Conservation (phyloP, 2,113 vertebrate species). For the Eudorcas thomsonii region DNA sequence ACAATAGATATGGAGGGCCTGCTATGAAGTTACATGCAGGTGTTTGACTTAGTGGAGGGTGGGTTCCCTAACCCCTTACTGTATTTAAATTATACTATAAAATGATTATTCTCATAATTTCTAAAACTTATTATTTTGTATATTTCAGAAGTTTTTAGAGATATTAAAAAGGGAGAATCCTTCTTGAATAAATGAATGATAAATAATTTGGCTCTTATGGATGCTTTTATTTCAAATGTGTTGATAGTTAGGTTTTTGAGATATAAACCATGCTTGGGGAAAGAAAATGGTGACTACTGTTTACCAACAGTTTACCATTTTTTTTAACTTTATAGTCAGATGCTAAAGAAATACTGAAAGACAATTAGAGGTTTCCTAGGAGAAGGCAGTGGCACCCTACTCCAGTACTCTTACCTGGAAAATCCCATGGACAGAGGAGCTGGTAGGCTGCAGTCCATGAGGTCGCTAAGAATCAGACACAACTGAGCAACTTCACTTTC, state of each 20-base stretch:
- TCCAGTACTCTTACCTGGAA: no score
- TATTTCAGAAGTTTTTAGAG: not conserved
- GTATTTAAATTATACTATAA: slow-evolving; percentile 6
- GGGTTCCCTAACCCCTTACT: not conserved
- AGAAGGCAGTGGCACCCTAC: no score
- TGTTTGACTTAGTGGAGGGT: not conserved
- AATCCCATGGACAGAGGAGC: no score
- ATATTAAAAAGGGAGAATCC: not conserved
- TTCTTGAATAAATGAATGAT: slow-evolving; percentile 6
- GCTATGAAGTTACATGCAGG: not conserved
- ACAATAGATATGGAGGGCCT: not conserved
- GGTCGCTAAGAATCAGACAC: no score
- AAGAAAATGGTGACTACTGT: not conserved
- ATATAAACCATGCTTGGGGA: not conserved
- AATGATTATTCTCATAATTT: not conserved
- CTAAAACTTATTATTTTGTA: slow-evolving; percentile 11
- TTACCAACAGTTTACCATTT: not conserved
- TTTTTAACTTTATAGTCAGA: not conserved
- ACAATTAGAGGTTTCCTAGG: not conserved
- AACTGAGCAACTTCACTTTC: no score
- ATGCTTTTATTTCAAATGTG: not conserved
- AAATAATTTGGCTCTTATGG: not conserved
- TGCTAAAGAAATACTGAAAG: slow-evolving; percentile 34
- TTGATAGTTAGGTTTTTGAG: not conserved
- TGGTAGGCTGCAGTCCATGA: no score